Evolutionary conservation across 2,888 invertebrate genomes (phyloP).

Genomic region (Sceliomorpha sp.): DNA sequence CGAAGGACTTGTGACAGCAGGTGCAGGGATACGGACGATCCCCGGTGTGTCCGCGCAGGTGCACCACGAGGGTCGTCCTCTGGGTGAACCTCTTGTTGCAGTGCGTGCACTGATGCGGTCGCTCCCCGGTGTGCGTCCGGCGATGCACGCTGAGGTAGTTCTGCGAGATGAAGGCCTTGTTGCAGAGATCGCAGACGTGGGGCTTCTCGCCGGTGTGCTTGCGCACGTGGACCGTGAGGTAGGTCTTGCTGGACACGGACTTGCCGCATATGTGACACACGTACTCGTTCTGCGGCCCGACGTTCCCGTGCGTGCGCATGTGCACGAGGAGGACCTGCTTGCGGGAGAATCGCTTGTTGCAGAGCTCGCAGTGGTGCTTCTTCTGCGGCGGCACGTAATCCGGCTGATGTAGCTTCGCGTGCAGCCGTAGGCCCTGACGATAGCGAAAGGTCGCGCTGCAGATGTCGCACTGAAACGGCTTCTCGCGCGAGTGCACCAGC

Average conservation of each 20-base stretch:
- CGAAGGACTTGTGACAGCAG: slow-evolving; percentile 75
- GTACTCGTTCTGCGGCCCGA: slow-evolving; percentile 80
- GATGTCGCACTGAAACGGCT: slow-evolving; percentile 75
- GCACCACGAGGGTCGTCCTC: slow-evolving; percentile 77
- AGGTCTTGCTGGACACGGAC: slow-evolving; percentile 83
- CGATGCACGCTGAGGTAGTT: slow-evolving; percentile 77
- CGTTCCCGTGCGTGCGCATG: slow-evolving; percentile 75
- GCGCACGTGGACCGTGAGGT: slow-evolving; percentile 84
- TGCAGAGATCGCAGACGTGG: slow-evolving; percentile 82
- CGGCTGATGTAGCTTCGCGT: slow-evolving; percentile 77
- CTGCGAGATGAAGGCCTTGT: slow-evolving; percentile 77
- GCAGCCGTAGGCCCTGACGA: slow-evolving; percentile 74
- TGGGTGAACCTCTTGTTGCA: slow-evolving; percentile 78
- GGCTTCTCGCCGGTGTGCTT: slow-evolving; percentile 85
- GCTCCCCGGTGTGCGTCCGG: slow-evolving; percentile 76
- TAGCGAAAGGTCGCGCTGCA: slow-evolving; percentile 78
- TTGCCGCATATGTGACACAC: slow-evolving; percentile 84
- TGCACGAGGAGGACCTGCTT: slow-evolving; percentile 77
- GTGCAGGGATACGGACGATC: slow-evolving; percentile 77
- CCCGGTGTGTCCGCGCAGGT: slow-evolving; percentile 76
- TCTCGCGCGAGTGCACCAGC: slow-evolving; percentile 69
- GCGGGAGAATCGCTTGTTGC: slow-evolving; percentile 77
- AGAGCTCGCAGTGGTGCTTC: slow-evolving; percentile 77
- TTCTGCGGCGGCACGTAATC: slow-evolving; percentile 78
- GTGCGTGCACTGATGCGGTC: slow-evolving; percentile 76